phyloP scores from a whole-genome alignment of 2,113 vertebrate species.

The Rousettus leschenaultii region DNA sequence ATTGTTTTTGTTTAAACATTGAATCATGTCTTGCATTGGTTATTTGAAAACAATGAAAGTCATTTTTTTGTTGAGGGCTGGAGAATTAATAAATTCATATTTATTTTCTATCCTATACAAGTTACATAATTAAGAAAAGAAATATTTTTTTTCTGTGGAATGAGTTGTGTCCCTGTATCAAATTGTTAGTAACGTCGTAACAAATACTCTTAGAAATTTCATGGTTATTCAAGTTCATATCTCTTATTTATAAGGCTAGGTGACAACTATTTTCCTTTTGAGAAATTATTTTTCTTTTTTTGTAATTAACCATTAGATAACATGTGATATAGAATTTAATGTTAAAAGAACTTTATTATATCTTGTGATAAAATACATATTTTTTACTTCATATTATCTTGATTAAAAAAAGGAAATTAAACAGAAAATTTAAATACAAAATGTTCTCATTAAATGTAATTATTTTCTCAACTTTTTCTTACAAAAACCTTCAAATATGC shows the following conservation, averaged over 20 bases:
- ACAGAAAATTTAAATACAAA: background rate
- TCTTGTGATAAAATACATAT: background rate
- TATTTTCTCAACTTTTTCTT: background rate
- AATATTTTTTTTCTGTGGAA: background rate
- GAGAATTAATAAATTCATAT: background rate
- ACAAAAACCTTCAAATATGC: background rate
- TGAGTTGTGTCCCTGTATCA: background rate
- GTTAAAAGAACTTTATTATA: background rate
- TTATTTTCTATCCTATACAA: background rate
- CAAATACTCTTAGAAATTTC: background rate
- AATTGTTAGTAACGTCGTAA: background rate
- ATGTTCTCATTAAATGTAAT: conserved; percentile 12
- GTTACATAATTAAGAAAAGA: background rate
- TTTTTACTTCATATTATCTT: background rate
- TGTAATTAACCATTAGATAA: background rate
- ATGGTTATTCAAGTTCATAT: background rate
- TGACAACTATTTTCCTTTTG: background rate
- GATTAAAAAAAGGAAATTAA: background rate
- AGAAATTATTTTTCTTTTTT: background rate
- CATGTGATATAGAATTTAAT: background rate
- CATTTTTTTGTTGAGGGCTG: background rate
- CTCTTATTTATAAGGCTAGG: background rate
- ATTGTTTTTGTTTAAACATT: background rate
- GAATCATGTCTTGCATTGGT: background rate
- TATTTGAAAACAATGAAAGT: background rate